A percentile compares a stretch with the other conserved stretches of the same genome.
Evolutionary conservation across 2,113 vertebrate genomes (phyloP).

Genomic region (Sturnira hondurensis): DNA sequence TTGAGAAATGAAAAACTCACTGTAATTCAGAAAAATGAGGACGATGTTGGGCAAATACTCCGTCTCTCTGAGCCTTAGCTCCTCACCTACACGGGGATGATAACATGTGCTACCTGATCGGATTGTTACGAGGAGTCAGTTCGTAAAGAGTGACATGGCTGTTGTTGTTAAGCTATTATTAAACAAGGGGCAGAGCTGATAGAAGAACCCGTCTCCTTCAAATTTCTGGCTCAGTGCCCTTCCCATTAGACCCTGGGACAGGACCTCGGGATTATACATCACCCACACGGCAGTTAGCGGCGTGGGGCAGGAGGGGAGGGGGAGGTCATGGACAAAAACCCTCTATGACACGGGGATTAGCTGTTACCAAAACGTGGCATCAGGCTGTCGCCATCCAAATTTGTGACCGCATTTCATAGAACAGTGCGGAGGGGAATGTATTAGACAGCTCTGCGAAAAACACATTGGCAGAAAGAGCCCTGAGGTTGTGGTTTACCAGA

Average conservation of each 20-base stretch:
- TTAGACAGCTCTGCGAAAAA: conserved; percentile 48
- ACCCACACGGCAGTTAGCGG: background rate
- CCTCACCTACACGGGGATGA: background rate
- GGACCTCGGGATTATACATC: background rate
- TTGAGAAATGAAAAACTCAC: background rate
- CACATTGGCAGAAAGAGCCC: conserved; percentile 29
- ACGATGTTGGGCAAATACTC: background rate
- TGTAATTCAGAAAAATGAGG: background rate
- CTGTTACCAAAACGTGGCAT: conserved; percentile 7
- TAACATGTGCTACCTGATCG: background rate
- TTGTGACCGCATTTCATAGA: conserved; percentile 16
- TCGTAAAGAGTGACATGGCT: background rate
- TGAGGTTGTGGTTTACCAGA: conserved; percentile 54
- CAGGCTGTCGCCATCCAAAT: conserved; percentile 3
- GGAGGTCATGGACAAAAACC: background rate
- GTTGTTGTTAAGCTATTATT: background rate
- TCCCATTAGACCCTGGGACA: background rate
- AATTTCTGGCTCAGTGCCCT: background rate
- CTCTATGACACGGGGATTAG: background rate
- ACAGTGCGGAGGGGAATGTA: background rate
- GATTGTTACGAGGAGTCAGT: background rate
- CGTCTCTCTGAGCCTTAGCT: background rate
- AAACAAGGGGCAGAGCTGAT: background rate
- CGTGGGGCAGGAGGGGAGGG: background rate
- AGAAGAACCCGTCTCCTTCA: background rate